Evolutionary conservation across 2,888 invertebrate species (phyloP), one percentile per base, ranked within the genome.

Genomic region (Heteromyza rotundicornis): DNA sequence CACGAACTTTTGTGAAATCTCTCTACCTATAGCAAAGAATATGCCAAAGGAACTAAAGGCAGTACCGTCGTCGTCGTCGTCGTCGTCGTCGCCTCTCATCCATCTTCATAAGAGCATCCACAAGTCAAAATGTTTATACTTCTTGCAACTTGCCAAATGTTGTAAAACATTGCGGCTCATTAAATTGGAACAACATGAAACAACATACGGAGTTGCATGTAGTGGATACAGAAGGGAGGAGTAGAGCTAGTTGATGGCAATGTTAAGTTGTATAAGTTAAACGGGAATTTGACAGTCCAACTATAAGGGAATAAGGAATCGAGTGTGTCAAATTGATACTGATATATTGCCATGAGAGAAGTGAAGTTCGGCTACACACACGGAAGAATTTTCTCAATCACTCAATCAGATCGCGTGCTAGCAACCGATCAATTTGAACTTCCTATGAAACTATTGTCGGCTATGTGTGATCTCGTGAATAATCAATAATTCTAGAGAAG

Each of bases 131-230:
- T 36, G 51, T 50, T n/a, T n/a, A n/a, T n/a, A n/a, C n/a, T n/a
- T n/a, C n/a, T 36, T 36, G 35, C 40, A 36, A 60, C 55, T 40
- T n/a, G 32, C 53, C 40, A 47, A 36, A 40, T 17, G 53, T 64
- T 68, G 68, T 68, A 62, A 63, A 68, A 68, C 66, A 68, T 64
- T 62, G 57, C 58, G 61, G 62, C 65, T 68, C 68, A 66, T 68
- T 66, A 68, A 62, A 57, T 59, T 50, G 40, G 17, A 12, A 56
- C 56, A 55, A 36, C 19, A 23, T 17, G 14, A 10, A 22, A 22
- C 40, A 32, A 7, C 27, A 27, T 27, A 7, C 10, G 27, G 27
- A 5, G 10, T 27, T 5, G 27, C 27, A 27, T 27, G 27, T 5
- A 5, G 10, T 19, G 24, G 32, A 7, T n/a, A 32, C 2, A 8